Percentiles rank a stretch among this genome's conserved stretches.
Evolutionary conservation across 2,888 invertebrate species (phyloP).

Genomic region (Brenthis ino): DNA sequence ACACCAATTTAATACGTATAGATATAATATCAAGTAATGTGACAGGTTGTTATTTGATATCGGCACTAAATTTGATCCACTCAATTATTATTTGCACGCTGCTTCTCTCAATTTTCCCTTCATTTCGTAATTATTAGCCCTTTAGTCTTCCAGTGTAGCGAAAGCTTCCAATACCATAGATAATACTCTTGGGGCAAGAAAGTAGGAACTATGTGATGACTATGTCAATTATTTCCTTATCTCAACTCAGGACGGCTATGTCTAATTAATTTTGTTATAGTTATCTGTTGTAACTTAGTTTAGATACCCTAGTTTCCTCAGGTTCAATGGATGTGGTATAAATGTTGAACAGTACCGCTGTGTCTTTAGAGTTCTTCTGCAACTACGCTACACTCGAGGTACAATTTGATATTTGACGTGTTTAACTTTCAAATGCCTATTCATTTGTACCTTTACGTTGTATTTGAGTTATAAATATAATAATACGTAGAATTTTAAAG

Average conservation of each 20-base stretch:
- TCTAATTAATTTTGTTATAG: slow-evolving; percentile 48
- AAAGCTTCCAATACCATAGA: slow-evolving; percentile 68
- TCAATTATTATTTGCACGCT: slow-evolving; percentile 67
- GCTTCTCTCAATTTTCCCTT: slow-evolving; percentile 54
- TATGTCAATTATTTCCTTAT: slow-evolving; percentile 81
- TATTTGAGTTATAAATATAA: no score
- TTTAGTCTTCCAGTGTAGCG: slow-evolving; percentile 77
- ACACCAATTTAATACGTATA: slow-evolving; percentile 76
- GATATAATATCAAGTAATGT: slow-evolving; percentile 58
- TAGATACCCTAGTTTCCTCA: slow-evolving; percentile 70
- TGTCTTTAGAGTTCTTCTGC: slow-evolving; percentile 71
- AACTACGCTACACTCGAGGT: slow-evolving; percentile 62
- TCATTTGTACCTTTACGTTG: no score
- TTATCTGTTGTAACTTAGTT: slow-evolving; percentile 56
- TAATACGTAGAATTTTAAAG: no score
- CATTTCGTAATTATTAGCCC: slow-evolving; percentile 57
- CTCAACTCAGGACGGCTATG: slow-evolving; percentile 62
- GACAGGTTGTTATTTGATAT: slow-evolving; percentile 60
- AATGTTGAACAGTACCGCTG: slow-evolving; percentile 74
- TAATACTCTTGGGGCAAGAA: slow-evolving; percentile 71
- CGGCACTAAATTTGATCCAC: slow-evolving; percentile 60
- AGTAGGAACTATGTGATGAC: slow-evolving; percentile 80
- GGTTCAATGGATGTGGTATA: slow-evolving; percentile 75
- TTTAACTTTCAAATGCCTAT: no score
- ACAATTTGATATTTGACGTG: no score